Percentiles rank a stretch among this genome's conserved stretches.
These are phyloP conservation scores for Athene cunicularia DNA, from an alignment of 2,113 vertebrate species.

Conservation along the genomic window DNA sequence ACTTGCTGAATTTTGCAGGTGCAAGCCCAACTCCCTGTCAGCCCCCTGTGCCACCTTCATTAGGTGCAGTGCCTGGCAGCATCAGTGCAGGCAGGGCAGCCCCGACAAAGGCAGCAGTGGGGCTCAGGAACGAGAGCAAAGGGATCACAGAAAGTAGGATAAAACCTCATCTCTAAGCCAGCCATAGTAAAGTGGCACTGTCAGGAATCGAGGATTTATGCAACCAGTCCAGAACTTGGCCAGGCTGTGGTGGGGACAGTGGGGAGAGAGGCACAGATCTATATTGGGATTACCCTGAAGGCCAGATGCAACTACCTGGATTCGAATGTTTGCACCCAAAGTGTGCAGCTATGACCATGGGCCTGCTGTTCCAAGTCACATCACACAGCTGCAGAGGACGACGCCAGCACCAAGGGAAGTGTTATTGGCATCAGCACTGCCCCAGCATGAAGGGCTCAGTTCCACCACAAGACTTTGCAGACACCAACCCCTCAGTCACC, in stretches of 20 bases:
- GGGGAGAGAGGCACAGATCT: not conserved
- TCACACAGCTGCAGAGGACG: not conserved
- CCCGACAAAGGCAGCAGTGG: not conserved
- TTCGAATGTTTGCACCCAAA: not conserved
- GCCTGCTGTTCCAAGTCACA: not conserved
- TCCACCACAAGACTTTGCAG: not conserved
- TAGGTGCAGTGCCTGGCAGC: not conserved
- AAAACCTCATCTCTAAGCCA: not conserved
- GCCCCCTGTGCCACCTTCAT: not conserved
- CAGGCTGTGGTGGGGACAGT: not conserved
- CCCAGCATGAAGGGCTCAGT: not conserved
- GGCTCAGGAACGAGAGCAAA: not conserved
- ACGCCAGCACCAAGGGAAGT: not conserved
- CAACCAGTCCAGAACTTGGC: not conserved
- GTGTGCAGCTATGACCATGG: accelerated
- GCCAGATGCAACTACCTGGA: not conserved
- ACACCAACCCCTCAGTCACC: not conserved
- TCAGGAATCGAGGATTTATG: not conserved
- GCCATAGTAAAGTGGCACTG: not conserved
- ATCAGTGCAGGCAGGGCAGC: not conserved
- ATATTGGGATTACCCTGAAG: not conserved
- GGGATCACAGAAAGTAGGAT: not conserved
- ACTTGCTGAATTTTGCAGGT: not conserved
- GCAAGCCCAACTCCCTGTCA: not conserved
- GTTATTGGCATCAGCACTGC: not conserved